Percentiles rank a stretch among this genome's conserved stretches.
Conservation (phyloP, 2,797 vertebrate genomes). For the Ceryle rudis region DNA sequence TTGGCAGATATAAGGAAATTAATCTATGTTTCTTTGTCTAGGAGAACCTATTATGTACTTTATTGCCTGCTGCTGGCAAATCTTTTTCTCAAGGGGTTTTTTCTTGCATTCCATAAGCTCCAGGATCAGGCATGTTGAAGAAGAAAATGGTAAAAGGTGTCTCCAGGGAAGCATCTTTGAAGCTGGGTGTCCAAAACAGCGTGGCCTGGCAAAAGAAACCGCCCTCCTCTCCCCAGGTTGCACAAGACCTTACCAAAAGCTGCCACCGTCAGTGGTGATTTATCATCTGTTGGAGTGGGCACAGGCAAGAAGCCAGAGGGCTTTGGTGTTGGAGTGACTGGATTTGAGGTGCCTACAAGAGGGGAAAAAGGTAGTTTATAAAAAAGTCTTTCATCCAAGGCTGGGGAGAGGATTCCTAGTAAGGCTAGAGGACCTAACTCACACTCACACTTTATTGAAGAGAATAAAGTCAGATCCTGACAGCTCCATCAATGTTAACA, state of each 20-base stretch:
- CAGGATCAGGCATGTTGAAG: neutral
- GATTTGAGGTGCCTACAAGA: neutral
- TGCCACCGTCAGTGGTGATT: constrained; percentile 71
- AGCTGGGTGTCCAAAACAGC: neutral
- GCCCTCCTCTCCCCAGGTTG: neutral
- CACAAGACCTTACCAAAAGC: constrained; percentile 76
- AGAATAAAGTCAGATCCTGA: neutral
- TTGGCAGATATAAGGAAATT: neutral
- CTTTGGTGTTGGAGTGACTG: neutral
- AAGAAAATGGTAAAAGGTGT: neutral
- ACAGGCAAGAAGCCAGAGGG: neutral
- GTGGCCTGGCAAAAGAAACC: neutral
- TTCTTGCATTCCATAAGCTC: neutral
- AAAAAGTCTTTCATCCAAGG: neutral
- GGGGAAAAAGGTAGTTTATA: neutral
- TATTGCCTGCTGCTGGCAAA: neutral
- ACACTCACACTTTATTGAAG: fast-evolving
- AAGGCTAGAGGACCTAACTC: neutral
- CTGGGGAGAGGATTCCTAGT: neutral
- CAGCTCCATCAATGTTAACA: neutral
- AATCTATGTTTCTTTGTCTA: neutral
- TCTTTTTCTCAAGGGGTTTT: neutral
- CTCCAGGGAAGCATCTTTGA: neutral
- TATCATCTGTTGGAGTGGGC: constrained; percentile 62
- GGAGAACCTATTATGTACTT: neutral